Evolutionary conservation across 64 coral and sea anemone genomes (phyloP).

Genomic region (Montipora efflorescens): DNA sequence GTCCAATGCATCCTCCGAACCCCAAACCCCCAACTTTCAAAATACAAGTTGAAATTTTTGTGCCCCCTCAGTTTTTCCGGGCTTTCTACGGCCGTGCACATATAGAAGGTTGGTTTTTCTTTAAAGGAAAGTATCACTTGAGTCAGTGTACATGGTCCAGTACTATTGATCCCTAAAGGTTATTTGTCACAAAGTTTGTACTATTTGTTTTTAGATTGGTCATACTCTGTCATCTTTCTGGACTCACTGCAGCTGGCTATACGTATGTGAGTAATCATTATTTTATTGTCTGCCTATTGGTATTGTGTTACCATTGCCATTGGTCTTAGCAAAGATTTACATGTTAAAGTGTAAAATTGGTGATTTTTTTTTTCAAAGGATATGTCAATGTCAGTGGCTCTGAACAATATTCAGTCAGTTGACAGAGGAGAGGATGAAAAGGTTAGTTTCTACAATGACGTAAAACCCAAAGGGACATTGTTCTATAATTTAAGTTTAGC

Average conservation of each 20-base stretch:
- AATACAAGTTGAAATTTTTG: no score
- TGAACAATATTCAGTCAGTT: slow-evolving; percentile 97
- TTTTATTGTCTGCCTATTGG: no score
- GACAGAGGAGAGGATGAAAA: slow-evolving; percentile 95
- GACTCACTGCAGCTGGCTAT: slow-evolving; percentile 78
- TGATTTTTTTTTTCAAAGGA: slow-evolving; percentile 58
- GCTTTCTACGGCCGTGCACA: no score
- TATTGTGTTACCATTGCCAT: neutral
- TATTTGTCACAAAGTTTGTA: neutral
- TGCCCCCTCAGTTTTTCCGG: no score
- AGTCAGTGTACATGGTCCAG: neutral
- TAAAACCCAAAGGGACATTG: no score
- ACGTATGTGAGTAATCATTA: slow-evolving; percentile 63
- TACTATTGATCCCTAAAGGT: neutral
- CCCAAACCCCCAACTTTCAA: no score
- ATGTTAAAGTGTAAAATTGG: neutral
- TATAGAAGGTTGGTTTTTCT: no score
- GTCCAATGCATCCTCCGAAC: no score
- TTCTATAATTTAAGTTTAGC: neutral
- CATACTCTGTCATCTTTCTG: slow-evolving; percentile 81
- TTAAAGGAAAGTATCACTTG: no score
- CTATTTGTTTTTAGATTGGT: slow-evolving; percentile 62
- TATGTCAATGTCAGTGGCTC: slow-evolving; percentile 94
- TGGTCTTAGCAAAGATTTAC: neutral
- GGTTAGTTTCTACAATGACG: slow-evolving; percentile 1